Base-by-base conservation (phyloP, 53 echinoderm and acorn worm genomes). In the Temnopleurus reevesii region DNA sequence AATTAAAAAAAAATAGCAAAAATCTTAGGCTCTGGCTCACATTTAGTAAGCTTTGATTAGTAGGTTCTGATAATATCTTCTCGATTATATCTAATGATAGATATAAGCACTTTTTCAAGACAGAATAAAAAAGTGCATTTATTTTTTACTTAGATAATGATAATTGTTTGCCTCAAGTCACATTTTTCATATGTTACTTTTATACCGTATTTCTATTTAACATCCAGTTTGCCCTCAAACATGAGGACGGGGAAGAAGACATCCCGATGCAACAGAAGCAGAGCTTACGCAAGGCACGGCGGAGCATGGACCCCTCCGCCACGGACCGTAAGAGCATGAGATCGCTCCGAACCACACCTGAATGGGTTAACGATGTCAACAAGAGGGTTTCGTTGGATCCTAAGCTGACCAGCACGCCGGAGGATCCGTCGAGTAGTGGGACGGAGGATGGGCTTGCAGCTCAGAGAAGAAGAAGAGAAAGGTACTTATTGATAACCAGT, bases 211-310 rank as follows among this genome's bases (percentile, higher is more conserved):
- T 71, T 71, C 8, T 4, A 41, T 71, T 38, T n/a, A 1, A 38
- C n/a, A 25, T 84, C 53, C 66, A 99, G 99, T 93, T 90, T 89
- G 90, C 96, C 8, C 90, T 99, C 79, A 99, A 96, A 56, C 93
- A 96, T 71, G 99, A 94, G 46, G 99, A 99, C 51, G 99, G 99
- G 4, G 99, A 99, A 58, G 92, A 89, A n/a, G 99, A 99, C 93
- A 96, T 99, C 89, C 99, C 99, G 23, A 56, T 77, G 47, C 93
- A 93, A 28, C 91, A 92, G 18, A 96, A 94, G 81, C 85, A 91
- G 19, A 94, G 91, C 90, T 86, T 99, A 85, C 91, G 99, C 61
- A 95, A 99, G 91, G 92, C 86, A 44, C 89, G 95, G 4, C 91
- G 94, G 33, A 94, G 97, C 66, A 76, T 93, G 60, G 97, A 97